Conservation (phyloP, 2,113 vertebrate species). For the Cyanocitta stelleri region DNA sequence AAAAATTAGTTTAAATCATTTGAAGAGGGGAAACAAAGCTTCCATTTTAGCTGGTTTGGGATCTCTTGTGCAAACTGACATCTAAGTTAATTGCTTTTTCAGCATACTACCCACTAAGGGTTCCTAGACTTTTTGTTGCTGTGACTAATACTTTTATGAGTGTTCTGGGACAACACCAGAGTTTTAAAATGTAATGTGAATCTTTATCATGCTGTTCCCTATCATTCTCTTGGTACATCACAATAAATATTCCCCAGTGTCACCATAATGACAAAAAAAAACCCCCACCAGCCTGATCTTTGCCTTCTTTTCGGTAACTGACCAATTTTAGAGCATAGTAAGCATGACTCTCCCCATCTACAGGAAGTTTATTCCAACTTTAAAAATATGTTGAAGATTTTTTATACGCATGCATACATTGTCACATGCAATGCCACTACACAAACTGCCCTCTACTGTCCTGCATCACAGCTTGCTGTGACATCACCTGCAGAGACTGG, state of each 20-base stretch:
- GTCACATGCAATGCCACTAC: neutral
- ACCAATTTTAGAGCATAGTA: neutral
- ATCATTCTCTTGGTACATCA: neutral
- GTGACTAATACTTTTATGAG: slow-evolving; percentile 11
- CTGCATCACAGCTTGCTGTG: neutral
- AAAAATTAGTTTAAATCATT: neutral
- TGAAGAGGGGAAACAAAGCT: neutral
- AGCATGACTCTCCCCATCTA: neutral
- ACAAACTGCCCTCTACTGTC: neutral
- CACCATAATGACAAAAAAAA: neutral
- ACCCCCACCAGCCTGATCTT: neutral
- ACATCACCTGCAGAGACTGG: neutral
- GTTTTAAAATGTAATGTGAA: neutral
- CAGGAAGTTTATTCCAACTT: neutral
- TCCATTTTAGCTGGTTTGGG: neutral
- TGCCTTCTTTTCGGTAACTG: neutral
- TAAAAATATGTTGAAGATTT: neutral
- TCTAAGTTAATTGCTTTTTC: neutral
- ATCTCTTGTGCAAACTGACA: neutral
- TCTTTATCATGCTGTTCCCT: neutral
- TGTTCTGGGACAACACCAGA: neutral
- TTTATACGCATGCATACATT: rapidly evolving
- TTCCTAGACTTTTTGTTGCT: neutral
- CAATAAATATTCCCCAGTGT: neutral
- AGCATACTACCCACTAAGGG: neutral